Conservation (phyloP, 64 coral and sea anemone species). For the Porites australiensis region DNA sequence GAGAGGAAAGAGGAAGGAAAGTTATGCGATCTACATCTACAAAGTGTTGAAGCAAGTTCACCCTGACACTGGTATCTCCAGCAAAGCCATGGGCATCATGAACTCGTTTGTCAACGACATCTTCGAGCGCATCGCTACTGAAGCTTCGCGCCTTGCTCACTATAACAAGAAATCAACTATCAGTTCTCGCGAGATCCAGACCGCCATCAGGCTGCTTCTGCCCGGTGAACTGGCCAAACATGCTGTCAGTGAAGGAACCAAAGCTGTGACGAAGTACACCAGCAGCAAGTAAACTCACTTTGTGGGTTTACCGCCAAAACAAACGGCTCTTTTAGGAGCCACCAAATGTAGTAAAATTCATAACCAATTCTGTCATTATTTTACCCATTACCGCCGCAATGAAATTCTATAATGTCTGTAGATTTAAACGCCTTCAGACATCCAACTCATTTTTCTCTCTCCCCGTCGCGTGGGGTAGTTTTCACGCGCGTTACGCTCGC, state of each 20-base stretch:
- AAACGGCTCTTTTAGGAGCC: too few species aligned
- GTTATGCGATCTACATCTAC: conserved; percentile 64
- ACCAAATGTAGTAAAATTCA: too few species aligned
- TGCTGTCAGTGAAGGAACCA: conserved; percentile 41
- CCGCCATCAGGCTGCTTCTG: conserved; percentile 45
- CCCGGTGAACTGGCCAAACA: conserved; percentile 45
- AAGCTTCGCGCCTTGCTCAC: conserved; percentile 60
- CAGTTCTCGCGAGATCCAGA: conserved; percentile 42
- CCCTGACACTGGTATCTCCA: conserved; percentile 65
- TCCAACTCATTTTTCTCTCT: too few species aligned
- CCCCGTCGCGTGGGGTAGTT: too few species aligned
- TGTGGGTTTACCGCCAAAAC: too few species aligned
- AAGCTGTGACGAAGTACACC: conserved; percentile 42
- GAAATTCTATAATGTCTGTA: too few species aligned
- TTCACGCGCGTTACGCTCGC: too few species aligned
- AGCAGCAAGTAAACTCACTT: conserved; percentile 46
- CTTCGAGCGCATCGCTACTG: conserved; percentile 75
- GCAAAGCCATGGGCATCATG: conserved; percentile 74
- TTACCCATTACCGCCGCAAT: too few species aligned
- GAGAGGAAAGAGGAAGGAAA: conserved; percentile 35
- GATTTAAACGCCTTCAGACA: too few species aligned
- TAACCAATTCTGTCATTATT: too few species aligned
- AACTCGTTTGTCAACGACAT: conserved; percentile 80
- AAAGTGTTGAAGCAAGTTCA: conserved; percentile 64
- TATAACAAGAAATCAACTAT: conserved; percentile 67